phyloP scores from a whole-genome alignment of 2,888 invertebrate genomes.

The Xanthia icteritia region DNA sequence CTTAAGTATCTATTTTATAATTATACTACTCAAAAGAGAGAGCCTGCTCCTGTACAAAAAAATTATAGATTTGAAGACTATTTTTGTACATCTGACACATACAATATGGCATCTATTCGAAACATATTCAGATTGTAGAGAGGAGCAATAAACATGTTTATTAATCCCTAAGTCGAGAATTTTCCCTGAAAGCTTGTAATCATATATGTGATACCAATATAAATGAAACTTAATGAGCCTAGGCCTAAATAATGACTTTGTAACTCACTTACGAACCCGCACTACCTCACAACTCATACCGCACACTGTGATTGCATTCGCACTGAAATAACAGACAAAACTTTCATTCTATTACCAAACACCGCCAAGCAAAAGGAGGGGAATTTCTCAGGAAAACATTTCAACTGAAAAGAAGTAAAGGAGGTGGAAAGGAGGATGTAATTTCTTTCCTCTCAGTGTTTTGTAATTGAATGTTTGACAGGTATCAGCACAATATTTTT shows the following conservation, averaged over 20 bases:
- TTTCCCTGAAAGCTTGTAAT: slow-evolving; percentile 28
- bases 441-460: slow-evolving; percentile 28
- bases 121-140: background rate
- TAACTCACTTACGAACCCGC: slow-evolving; percentile 34
- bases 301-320: slow-evolving; percentile 55
- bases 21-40: background rate
- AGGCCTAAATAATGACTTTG: slow-evolving; percentile 28
- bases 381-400: background rate
- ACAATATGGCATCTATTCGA: background rate
- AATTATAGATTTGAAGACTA: background rate
- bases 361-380: slow-evolving; percentile 29
- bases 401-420: background rate
- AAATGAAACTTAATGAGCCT: slow-evolving; percentile 24
- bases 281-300: slow-evolving; percentile 47
- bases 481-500: slow-evolving; percentile 48
- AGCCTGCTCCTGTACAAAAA: slow-evolving; percentile 18
- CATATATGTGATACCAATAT: slow-evolving; percentile 30
- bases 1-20: slow-evolving; percentile 7
- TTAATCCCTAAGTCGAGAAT: background rate
- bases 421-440: background rate
- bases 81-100: background rate
- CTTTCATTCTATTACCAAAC: slow-evolving; percentile 48
- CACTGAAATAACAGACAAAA: slow-evolving; percentile 57
- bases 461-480: slow-evolving; percentile 34
- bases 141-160: slow-evolving; percentile 9